Evolutionary conservation across 2,888 invertebrate genomes (phyloP).

Genomic region (Spisula subtruncata): DNA sequence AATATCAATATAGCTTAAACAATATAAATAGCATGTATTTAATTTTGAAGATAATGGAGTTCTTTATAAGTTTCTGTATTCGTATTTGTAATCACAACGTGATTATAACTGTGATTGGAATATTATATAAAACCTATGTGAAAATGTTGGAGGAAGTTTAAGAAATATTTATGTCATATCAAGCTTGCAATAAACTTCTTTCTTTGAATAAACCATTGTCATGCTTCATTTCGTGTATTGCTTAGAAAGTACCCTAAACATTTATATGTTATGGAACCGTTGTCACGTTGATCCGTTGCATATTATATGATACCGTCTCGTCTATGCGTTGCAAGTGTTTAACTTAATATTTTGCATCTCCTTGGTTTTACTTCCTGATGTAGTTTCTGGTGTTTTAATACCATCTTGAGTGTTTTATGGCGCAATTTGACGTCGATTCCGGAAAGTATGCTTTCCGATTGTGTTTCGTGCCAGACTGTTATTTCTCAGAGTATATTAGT

Average conservation of each 20-base stretch:
- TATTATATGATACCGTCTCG: background rate
- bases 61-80: no score
- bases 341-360: background rate
- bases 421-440: no score
- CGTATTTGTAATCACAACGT: background rate
- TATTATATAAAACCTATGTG: no score
- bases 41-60: no score
- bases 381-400: no score
- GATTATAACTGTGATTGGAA: no score
- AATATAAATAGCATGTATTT: no score
- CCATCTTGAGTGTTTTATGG: background rate
- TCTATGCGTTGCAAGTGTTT: background rate
- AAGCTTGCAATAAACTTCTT: background rate
- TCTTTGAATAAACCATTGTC: constrained; percentile 6
- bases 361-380: background rate
- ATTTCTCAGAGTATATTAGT: background rate
- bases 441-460: no score
- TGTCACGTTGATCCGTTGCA: background rate
- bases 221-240: background rate
- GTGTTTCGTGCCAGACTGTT: no score
- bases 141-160: background rate
- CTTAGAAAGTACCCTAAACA: background rate
- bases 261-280: background rate
- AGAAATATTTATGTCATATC: background rate
- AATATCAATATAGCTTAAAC: no score